Evolutionary conservation across 1,140 invertebrate genomes (phyloP).

Genomic region (Ephestia elutella): DNA sequence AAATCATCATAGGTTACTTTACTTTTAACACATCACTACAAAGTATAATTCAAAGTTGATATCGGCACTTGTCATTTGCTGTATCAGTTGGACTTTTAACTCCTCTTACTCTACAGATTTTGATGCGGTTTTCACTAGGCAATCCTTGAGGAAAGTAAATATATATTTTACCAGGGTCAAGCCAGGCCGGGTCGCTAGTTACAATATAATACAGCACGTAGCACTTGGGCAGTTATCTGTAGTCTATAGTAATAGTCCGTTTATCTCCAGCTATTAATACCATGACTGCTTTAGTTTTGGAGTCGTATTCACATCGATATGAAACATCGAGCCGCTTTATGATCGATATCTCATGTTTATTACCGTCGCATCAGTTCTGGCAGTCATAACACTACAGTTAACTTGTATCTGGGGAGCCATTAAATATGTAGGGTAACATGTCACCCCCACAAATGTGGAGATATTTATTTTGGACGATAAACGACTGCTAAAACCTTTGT

Average conservation of each 20-base stretch:
- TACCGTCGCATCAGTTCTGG: conserved; percentile 3
- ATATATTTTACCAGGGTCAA: too few relatives aligned
- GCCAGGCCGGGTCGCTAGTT: too few relatives aligned
- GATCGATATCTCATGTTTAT: conserved; percentile 7
- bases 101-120: too few relatives aligned
- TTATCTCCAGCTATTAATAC: neutral
- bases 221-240: too few relatives aligned
- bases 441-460: neutral
- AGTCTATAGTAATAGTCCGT: neutral
- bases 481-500: neutral
- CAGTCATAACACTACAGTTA: conserved; percentile 5
- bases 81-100: too few relatives aligned
- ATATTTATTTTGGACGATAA: neutral
- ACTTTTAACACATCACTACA: too few relatives aligned
- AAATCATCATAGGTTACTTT: too few relatives aligned
- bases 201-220: too few relatives aligned
- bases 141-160: too few relatives aligned
- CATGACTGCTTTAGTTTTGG: neutral
- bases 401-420: neutral
- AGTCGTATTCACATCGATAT: neutral
- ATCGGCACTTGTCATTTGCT: too few relatives aligned
- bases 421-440: conserved; percentile 2
- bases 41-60: too few relatives aligned
- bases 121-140: too few relatives aligned
- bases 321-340: conserved; percentile 6